These are phyloP conservation scores for Chloroceryle aenea DNA, from an alignment of 2,113 vertebrate species.

Conservation along the genomic window DNA sequence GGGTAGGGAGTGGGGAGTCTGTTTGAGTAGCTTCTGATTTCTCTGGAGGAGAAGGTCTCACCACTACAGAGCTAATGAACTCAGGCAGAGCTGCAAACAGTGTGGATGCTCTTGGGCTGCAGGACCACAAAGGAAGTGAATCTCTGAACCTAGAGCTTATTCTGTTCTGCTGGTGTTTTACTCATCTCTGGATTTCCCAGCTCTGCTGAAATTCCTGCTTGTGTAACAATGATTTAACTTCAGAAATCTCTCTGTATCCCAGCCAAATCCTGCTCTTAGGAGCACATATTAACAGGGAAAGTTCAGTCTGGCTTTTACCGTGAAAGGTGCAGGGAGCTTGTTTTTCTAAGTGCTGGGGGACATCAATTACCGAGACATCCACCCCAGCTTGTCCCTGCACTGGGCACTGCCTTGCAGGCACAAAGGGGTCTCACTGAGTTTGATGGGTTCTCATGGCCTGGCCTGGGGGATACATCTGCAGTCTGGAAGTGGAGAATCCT, in stretches of 20 bases:
- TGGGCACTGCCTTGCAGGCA: background rate
- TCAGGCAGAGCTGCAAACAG: background rate
- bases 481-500: background rate
- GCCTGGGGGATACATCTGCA: background rate
- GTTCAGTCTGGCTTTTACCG: background rate
- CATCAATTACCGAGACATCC: background rate
- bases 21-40: background rate
- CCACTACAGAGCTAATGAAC: background rate
- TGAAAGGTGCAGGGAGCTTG: background rate
- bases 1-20: background rate
- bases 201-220: slow-evolving; percentile 25
- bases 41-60: background rate
- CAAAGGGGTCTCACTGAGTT: background rate
- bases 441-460: background rate
- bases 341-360: background rate
- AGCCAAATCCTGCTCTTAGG: slow-evolving; percentile 25
- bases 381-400: background rate
- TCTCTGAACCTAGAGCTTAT: background rate
- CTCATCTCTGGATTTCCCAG: slow-evolving; percentile 40
- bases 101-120: background rate
- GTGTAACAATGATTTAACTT: slow-evolving; percentile 1
- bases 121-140: background rate
- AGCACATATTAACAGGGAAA: background rate
- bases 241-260: slow-evolving; percentile 13
- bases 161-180: slow-evolving; percentile 8